phyloP scores from a whole-genome alignment of 2,113 vertebrate genomes.

The Ameiurus melas region DNA sequence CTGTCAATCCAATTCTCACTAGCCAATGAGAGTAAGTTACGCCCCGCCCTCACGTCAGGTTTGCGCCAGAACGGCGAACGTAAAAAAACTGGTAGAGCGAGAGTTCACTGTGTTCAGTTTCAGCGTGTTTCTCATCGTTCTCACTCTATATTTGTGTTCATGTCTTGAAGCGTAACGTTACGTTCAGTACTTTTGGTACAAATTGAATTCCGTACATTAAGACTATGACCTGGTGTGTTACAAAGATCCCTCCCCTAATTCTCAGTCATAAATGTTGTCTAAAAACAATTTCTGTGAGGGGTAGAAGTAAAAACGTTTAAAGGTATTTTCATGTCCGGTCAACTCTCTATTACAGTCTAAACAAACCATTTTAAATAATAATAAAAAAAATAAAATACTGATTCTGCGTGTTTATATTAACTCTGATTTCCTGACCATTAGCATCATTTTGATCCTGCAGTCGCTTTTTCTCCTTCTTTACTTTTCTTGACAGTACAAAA shows the following conservation, averaged over 20 bases:
- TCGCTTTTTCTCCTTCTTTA: not conserved
- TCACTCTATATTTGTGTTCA: too few relatives aligned
- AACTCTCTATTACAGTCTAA: not conserved
- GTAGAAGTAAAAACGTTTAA: not conserved
- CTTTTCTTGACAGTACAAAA: too few relatives aligned
- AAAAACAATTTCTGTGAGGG: not conserved
- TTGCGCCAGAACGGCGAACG: too few relatives aligned
- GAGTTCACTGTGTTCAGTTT: too few relatives aligned
- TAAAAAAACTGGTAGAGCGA: too few relatives aligned
- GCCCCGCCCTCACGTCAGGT: too few relatives aligned
- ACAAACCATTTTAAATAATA: not conserved
- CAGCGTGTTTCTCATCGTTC: too few relatives aligned
- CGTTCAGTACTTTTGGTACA: too few relatives aligned
- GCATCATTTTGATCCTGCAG: not conserved
- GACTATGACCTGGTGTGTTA: not conserved
- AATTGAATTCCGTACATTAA: not conserved
- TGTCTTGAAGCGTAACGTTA: too few relatives aligned
- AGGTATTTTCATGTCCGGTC: not conserved
- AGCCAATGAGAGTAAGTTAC: too few relatives aligned
- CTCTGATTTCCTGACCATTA: not conserved
- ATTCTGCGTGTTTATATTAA: slow-evolving; percentile 17
- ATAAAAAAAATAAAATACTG: not conserved
- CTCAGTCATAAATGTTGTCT: not conserved
- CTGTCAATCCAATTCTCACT: too few relatives aligned
- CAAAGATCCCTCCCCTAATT: not conserved